Evolutionary conservation across 2,888 invertebrate species (phyloP).

Genomic region (Morinoia aosen): DNA sequence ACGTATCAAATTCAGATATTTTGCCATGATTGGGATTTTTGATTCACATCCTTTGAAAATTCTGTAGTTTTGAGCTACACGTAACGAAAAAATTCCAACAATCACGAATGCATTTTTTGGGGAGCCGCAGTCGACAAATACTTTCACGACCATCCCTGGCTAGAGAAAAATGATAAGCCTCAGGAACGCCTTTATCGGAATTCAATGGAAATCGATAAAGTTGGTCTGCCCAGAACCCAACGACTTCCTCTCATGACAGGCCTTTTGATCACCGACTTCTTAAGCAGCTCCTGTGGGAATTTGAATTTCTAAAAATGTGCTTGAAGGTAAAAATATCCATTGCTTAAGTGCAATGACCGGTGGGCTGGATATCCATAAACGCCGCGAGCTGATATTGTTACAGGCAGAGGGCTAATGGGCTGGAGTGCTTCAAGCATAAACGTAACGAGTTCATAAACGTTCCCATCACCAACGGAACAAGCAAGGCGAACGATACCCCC

Average conservation of each 20-base stretch:
- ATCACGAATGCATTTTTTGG: background rate
- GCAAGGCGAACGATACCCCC: background rate
- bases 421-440: background rate
- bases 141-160: slow-evolving; percentile 8
- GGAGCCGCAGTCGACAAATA: slow-evolving; percentile 5
- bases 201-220: slow-evolving; percentile 49
- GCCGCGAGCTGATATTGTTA: background rate
- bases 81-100: background rate
- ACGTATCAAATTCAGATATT: too few relatives aligned
- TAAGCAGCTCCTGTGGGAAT: background rate
- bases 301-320: background rate
- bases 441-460: slow-evolving; percentile 2
- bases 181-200: background rate
- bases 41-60: background rate
- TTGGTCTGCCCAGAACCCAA: slow-evolving; percentile 4
- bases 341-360: background rate
- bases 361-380: background rate
- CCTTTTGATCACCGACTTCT: slow-evolving; percentile 22
- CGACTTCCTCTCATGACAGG: slow-evolving; percentile 37
- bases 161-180: slow-evolving; percentile 22
- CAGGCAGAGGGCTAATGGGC: background rate
- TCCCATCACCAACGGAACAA: background rate
- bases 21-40: too few relatives aligned
- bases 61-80: background rate
- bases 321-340: background rate